Base-by-base conservation (phyloP, 1,140 invertebrate species). In the Drosophila varians region DNA sequence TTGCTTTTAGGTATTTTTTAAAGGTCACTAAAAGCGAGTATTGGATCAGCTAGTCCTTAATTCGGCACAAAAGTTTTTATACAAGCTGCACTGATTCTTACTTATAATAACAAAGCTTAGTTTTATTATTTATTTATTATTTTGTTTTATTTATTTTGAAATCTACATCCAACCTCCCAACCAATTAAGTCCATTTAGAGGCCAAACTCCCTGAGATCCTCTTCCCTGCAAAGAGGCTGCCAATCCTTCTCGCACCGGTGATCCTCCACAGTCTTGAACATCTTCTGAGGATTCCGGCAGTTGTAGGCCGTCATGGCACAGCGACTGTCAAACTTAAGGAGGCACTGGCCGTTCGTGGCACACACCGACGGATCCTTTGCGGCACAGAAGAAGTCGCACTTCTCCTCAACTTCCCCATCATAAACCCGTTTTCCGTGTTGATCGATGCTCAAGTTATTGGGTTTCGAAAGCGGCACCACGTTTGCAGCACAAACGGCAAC, bases 271-370 rank as follows among this genome's bases (percentile, higher is more conserved):
- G 57, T 43, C 0, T 61, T 51, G 43, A 89, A 89, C 18, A 51
- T 65, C 40, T 89, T 89, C 42, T 80, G 79, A 2, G 86, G 86
- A 75, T 89, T 73, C 12, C 76, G 75, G n/a, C 86, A 89, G 21
- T 89, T 89, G 62, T 89, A 86, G 31, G 86, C 62, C 9, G 69
- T 6, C 79, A 89, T 80, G 31, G 69, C 62, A 47, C 86, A 89
- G 31, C 45, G 54, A 1, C 84, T 86, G 19, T 68, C 64, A 47
- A 89, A 89, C 19, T 70, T 28, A 11, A 89, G 76, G 28, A 86
- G 43, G 61, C 86, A 89, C 54, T 89, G 79, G 12, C 86, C 84
- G 21, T 89, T 89, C 14, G 47, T 42, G 60, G 84, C 84, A 19
- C 86, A 89, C 0, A 89, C 65, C 8, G 68, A 58, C 3, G 73